phyloP scores from a whole-genome alignment of 2,797 vertebrate genomes.

The Melanotaenia nigrans region DNA sequence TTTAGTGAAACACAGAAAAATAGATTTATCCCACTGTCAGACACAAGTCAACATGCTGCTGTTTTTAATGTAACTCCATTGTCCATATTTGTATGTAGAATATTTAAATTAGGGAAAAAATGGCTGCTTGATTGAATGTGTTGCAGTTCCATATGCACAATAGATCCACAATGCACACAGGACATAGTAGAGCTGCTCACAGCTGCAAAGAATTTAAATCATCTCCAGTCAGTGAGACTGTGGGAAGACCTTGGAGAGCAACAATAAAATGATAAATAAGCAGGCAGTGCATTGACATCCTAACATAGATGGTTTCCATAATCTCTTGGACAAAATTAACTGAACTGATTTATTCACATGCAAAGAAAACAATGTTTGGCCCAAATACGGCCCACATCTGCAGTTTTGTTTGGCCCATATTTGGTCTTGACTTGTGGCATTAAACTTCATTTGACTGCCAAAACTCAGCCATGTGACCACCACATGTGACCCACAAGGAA shows the following conservation, averaged over 20 bases:
- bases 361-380: constrained; percentile 2
- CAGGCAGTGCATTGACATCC: constrained; percentile 8
- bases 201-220: constrained; percentile 38
- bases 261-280: constrained; percentile 33
- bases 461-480: not conserved
- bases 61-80: not conserved
- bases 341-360: constrained; percentile 14
- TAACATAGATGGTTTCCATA: not conserved
- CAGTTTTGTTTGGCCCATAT: not conserved
- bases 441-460: not conserved
- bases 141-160: constrained; percentile 8
- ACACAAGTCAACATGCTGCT: not conserved
- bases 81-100: not conserved
- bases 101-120: not conserved
- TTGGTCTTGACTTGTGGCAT: not conserved
- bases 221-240: constrained; percentile 36
- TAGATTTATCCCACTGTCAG: constrained; percentile 2
- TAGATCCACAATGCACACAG: constrained; percentile 19
- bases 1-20: not conserved
- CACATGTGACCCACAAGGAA: not conserved
- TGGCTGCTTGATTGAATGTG: not conserved
- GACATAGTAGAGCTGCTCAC: constrained; percentile 30
- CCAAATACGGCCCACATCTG: not conserved
- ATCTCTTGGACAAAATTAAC: not conserved
- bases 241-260: constrained; percentile 26